These are phyloP conservation scores for Antheraea yamamai DNA, from an alignment of 2,888 invertebrate species.

Conservation along the genomic window DNA sequence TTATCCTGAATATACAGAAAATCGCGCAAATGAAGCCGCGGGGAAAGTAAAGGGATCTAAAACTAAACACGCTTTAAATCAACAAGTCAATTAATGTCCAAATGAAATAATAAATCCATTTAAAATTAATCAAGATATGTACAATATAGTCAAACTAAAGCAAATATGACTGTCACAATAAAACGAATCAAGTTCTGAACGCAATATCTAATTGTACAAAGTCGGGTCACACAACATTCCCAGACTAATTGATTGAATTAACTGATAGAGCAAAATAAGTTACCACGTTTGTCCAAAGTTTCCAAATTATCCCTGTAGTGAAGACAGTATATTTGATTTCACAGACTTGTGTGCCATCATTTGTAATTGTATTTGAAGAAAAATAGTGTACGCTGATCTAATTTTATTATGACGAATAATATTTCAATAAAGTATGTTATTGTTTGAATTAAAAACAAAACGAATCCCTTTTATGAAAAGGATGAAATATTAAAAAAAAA, in stretches of 20 bases:
- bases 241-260: not conserved
- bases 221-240: not conserved
- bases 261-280: not conserved
- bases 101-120: not conserved
- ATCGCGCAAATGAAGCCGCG: too few relatives aligned
- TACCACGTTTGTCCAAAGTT: slow-evolving; percentile 4
- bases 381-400: not conserved
- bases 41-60: too few relatives aligned
- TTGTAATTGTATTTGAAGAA: not conserved
- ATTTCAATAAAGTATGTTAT: not conserved
- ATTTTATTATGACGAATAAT: not conserved
- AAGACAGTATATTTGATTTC: not conserved
- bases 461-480: not conserved
- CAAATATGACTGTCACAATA: not conserved
- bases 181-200: not conserved
- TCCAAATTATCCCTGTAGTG: not conserved
- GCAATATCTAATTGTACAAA: slow-evolving; percentile 5
- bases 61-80: too few relatives aligned
- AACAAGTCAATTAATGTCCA: not conserved
- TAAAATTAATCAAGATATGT: not conserved
- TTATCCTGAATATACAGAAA: too few relatives aligned
- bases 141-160: not conserved
- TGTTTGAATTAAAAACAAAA: not conserved
- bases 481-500: too few relatives aligned
- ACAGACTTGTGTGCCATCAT: not conserved